phyloP scores from a whole-genome alignment of 2,797 vertebrate species.

The Arctocebus calabarensis region DNA sequence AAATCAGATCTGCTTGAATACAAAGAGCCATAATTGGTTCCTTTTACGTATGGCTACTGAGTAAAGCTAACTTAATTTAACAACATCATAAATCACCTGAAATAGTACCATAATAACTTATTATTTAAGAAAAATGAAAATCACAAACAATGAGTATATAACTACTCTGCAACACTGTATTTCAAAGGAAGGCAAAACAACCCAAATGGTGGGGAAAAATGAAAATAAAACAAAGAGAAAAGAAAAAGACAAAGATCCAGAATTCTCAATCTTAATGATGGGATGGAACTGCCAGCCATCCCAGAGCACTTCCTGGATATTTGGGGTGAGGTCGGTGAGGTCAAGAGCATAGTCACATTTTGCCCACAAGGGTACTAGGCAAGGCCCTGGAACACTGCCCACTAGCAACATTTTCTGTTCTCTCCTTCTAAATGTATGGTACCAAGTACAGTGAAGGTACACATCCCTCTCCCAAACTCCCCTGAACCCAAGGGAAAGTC shows the following conservation, averaged over 20 bases:
- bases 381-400: not conserved
- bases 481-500: not conserved
- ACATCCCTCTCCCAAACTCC: not conserved
- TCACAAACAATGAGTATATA: not conserved
- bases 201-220: not conserved
- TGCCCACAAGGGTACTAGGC: not conserved
- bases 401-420: not conserved
- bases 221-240: too few relatives aligned
- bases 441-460: not conserved
- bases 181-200: constrained; percentile 27
- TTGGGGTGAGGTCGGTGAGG: not conserved
- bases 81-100: not conserved
- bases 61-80: constrained; percentile 14
- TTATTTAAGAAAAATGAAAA: constrained; percentile 16
- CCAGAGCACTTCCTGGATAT: not conserved
- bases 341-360: not conserved
- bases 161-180: not conserved
- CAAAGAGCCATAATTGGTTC: not conserved
- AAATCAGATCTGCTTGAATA: not conserved
- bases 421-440: not conserved
- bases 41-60: not conserved
- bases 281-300: not conserved
- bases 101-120: not conserved
- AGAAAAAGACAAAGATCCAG: not conserved
- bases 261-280: not conserved